phyloP scores from a whole-genome alignment of 2,113 vertebrate genomes.

The Gymnogyps californianus region DNA sequence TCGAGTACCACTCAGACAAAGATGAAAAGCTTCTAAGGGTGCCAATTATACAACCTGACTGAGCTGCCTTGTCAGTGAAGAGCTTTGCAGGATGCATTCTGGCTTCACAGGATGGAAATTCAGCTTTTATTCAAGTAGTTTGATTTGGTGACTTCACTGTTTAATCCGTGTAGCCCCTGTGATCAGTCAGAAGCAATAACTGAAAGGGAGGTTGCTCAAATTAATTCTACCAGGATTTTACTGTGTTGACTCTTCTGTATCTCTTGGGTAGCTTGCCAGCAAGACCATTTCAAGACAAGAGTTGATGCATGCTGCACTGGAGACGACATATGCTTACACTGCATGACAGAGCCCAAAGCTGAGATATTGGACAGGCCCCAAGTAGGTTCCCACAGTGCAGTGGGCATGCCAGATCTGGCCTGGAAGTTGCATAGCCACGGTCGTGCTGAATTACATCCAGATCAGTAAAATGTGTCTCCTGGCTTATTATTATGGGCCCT shows the following conservation, averaged over 20 bases:
- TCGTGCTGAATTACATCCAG: neutral
- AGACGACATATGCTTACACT: neutral
- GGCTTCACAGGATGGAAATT: neutral
- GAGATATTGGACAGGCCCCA: neutral
- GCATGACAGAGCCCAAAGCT: neutral
- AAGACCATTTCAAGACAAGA: neutral
- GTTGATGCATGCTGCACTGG: neutral
- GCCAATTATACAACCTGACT: conserved; percentile 26
- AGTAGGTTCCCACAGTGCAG: neutral
- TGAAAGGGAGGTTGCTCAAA: neutral
- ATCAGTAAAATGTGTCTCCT: neutral
- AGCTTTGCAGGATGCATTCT: conserved; percentile 1
- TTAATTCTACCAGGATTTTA: neutral
- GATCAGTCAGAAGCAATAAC: neutral
- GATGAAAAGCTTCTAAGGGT: conserved; percentile 36
- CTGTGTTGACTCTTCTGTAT: neutral
- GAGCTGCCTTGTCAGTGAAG: neutral
- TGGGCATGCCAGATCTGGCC: neutral
- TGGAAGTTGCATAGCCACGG: neutral
- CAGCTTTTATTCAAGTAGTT: neutral
- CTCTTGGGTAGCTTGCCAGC: neutral
- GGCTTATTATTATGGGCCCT: neutral
- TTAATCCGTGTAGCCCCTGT: neutral
- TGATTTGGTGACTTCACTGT: neutral
- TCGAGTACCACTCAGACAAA: conserved; percentile 1